These are phyloP conservation scores for Nemapogon koenigi DNA, from an alignment of 2,888 invertebrate species.

Conservation along the genomic window DNA sequence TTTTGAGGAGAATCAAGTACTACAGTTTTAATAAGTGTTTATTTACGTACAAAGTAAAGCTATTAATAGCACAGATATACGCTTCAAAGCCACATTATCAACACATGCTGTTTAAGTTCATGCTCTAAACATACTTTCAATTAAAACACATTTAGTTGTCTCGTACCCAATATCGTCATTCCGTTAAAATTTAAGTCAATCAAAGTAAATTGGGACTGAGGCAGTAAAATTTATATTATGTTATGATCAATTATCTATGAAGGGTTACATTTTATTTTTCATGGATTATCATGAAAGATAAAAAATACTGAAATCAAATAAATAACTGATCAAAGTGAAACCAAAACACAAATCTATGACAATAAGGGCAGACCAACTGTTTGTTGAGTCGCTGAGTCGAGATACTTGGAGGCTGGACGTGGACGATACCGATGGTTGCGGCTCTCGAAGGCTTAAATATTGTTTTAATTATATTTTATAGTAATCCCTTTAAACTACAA, in stretches of 20 bases:
- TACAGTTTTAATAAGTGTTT: slow-evolving; percentile 1
- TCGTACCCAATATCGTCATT: neutral
- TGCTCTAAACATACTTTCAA: neutral
- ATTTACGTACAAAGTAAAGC: neutral
- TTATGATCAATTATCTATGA: neutral
- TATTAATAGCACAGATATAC: neutral
- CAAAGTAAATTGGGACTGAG: no score
- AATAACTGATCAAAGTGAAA: no score
- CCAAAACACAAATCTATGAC: no score
- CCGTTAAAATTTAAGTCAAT: no score
- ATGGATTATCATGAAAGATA: no score
- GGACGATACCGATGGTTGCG: neutral
- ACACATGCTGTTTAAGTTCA: slow-evolving; percentile 4
- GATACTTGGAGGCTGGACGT: slow-evolving; percentile 57
- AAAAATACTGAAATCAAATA: no score
- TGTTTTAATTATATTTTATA: neutral
- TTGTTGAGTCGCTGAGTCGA: slow-evolving; percentile 34
- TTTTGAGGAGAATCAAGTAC: slow-evolving; percentile 7
- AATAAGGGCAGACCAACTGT: slow-evolving; percentile 42
- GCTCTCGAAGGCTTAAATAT: neutral
- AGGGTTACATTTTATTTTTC: neutral
- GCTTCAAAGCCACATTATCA: neutral
- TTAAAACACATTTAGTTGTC: neutral
- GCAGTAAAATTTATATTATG: neutral
- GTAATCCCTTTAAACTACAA: neutral